Evolutionary conservation across 1,140 invertebrate species (phyloP).

Genomic region (Eupristina koningsbergeri): DNA sequence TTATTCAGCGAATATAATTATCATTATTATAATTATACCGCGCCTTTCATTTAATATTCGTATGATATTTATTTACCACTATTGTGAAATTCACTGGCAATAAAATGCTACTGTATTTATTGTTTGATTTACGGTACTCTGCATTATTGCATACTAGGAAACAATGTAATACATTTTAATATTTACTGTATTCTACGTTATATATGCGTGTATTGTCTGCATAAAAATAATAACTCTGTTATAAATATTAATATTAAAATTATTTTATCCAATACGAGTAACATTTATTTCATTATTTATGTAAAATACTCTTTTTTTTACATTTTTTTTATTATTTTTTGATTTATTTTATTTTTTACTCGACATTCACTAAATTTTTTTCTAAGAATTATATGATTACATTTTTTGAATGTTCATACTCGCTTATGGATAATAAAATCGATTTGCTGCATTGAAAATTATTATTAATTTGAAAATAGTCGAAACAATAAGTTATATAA

Average conservation of each 20-base stretch:
- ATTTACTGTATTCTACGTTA: neutral
- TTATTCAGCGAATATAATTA: neutral
- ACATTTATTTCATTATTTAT: neutral
- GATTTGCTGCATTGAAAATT: too few species aligned
- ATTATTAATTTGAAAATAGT: too few species aligned
- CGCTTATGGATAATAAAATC: too few species aligned
- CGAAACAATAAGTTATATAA: too few species aligned
- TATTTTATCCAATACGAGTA: neutral
- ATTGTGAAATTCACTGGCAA: neutral
- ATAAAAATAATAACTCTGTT: neutral
- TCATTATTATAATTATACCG: neutral
- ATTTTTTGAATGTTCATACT: too few species aligned
- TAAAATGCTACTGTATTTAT: neutral
- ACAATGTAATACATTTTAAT: neutral
- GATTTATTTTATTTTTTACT: too few species aligned
- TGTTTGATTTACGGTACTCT: neutral
- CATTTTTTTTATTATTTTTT: neutral
- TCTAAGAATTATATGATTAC: too few species aligned
- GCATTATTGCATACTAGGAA: neutral
- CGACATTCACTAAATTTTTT: too few species aligned
- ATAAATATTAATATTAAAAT: neutral
- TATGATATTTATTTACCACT: neutral
- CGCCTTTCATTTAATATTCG: neutral
- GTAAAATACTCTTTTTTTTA: neutral
- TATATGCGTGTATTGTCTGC: too few species aligned